These are phyloP conservation scores for Magallana nippona DNA, from an alignment of 2,888 invertebrate species.

Conservation along the genomic window DNA sequence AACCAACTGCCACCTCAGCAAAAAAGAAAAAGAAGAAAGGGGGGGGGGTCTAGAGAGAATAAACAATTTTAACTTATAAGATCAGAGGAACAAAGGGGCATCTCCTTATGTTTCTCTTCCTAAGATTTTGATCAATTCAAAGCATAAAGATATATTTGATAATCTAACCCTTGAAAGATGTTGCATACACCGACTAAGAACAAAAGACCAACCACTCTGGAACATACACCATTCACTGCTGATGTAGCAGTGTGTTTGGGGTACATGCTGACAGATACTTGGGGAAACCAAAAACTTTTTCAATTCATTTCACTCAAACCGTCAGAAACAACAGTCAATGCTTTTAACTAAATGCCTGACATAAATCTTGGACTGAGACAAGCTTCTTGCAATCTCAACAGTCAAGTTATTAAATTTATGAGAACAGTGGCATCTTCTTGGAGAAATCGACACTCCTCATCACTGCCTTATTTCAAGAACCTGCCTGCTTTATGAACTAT, in stretches of 20 bases:
- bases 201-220: no score
- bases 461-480: no score
- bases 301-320: background rate
- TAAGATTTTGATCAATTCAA: no score
- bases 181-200: background rate
- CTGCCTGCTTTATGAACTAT: no score
- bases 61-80: no score
- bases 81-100: no score
- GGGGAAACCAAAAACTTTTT: background rate
- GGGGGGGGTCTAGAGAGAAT: no score
- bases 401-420: background rate
- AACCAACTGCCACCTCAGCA: background rate
- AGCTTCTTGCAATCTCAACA: background rate
- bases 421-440: background rate
- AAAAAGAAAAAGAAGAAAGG: background rate
- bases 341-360: background rate
- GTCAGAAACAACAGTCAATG: background rate
- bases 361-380: background rate
- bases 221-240: no score
- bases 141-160: background rate
- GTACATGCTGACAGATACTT: no score
- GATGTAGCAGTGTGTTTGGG: no score
- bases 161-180: background rate
- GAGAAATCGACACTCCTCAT: background rate
- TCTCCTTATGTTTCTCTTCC: no score